These are phyloP conservation scores for Hormiphora californensis DNA, from an alignment of 37 sponge, comb jelly and placozoan genomes.

Conservation along the genomic window DNA sequence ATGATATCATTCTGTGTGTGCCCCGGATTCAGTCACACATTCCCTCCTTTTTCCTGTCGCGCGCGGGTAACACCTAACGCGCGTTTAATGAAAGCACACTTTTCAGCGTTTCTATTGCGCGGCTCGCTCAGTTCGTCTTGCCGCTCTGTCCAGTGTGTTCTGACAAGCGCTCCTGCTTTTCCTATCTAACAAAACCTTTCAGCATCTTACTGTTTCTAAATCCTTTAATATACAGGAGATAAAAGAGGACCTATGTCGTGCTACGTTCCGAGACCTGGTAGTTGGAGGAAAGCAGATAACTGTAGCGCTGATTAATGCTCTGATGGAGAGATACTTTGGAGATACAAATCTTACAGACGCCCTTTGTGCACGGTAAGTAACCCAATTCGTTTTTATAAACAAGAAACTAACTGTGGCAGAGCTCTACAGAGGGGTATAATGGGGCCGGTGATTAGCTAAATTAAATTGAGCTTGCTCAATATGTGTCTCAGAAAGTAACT, in stretches of 20 bases:
- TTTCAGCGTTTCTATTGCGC: background rate
- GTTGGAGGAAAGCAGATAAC: constrained; percentile 61
- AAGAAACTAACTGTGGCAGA: too few species aligned
- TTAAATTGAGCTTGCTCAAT: too few species aligned
- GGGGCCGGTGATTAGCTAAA: too few species aligned
- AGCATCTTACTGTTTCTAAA: background rate
- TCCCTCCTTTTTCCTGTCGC: background rate
- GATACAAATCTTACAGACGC: constrained; percentile 67
- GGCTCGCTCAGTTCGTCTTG: background rate
- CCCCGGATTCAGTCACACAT: too few species aligned
- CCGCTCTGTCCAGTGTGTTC: background rate
- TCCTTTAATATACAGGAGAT: constrained; percentile 58
- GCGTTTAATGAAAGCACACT: background rate
- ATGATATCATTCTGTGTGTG: too few species aligned
- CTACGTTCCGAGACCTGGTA: constrained; percentile 59
- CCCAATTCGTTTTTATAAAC: too few species aligned
- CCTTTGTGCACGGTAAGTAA: constrained; percentile 61
- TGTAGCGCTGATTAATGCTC: constrained; percentile 63
- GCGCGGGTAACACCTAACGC: background rate
- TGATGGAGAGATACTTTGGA: constrained; percentile 69
- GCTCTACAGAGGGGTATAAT: too few species aligned
- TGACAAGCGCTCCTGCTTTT: background rate
- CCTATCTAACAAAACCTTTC: background rate
- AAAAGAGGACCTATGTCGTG: constrained; percentile 37
- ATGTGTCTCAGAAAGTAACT: too few species aligned